phyloP scores from a whole-genome alignment of 2,888 invertebrate genomes.

The Zaprionus lineosus region DNA sequence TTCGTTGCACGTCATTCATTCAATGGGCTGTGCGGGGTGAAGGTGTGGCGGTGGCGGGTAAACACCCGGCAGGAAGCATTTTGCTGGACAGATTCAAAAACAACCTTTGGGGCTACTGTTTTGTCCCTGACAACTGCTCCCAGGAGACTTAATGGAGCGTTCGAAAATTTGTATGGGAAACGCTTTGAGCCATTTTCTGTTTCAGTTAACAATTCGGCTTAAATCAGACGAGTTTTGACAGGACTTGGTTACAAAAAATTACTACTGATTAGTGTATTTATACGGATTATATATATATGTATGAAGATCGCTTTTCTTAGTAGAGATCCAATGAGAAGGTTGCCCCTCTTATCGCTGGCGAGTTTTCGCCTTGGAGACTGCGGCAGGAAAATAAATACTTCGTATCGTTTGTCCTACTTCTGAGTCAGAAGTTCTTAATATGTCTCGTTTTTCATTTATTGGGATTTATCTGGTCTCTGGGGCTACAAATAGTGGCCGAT shows the following conservation, averaged over 20 bases:
- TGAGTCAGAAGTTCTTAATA: no score
- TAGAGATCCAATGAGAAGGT: no score
- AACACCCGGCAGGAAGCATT: conserved; percentile 41
- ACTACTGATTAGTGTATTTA: no score
- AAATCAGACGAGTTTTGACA: conserved; percentile 7
- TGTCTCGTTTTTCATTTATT: no score
- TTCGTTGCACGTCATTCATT: conserved; percentile 45
- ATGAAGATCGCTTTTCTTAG: no score
- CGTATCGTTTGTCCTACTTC: no score
- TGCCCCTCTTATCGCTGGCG: no score
- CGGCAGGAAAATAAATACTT: no score
- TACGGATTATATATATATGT: no score
- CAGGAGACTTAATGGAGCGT: conserved; percentile 71
- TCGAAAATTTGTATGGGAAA: conserved; percentile 64
- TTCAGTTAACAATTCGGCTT: not conserved
- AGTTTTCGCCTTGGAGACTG: no score
- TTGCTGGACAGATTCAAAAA: conserved; percentile 25
- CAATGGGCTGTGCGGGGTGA: not conserved
- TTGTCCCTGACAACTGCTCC: no score
- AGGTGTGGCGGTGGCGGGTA: not conserved
- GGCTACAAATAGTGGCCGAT: conserved; percentile 11
- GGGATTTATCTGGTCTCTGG: conserved; percentile 8
- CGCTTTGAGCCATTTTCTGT: conserved; percentile 12
- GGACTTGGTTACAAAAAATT: no score
- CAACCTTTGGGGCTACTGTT: conserved; percentile 19